Conservation (phyloP, 1,140 invertebrate genomes). For the Lamellibrachia luymesi region DNA sequence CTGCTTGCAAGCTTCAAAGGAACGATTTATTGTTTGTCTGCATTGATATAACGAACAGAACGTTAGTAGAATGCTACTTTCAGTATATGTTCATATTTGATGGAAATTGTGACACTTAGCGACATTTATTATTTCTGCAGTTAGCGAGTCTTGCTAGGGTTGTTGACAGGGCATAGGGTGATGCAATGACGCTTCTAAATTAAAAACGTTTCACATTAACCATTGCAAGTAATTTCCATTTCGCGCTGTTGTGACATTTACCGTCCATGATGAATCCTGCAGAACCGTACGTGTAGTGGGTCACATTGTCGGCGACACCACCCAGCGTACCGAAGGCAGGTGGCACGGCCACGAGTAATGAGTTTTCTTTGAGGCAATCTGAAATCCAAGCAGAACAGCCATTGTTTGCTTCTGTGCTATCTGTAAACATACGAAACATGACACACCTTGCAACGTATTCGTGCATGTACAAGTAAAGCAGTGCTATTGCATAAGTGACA, state of each 20-base stretch:
- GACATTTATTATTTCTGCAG: neutral
- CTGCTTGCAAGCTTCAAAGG: neutral
- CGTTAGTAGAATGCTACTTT: neutral
- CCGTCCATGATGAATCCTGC: neutral
- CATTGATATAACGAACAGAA: neutral
- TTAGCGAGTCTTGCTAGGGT: neutral
- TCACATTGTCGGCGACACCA: neutral
- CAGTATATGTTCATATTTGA: neutral
- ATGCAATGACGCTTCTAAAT: neutral
- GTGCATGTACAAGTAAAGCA: neutral
- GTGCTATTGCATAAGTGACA: neutral
- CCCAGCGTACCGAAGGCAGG: neutral
- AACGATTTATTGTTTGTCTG: neutral
- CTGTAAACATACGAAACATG: neutral
- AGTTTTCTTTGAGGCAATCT: neutral
- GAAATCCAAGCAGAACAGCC: neutral
- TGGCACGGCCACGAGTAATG: neutral
- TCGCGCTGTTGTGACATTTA: neutral
- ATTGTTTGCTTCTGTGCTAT: neutral
- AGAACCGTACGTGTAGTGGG: neutral
- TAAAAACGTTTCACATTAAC: neutral
- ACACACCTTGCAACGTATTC: neutral
- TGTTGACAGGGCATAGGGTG: neutral
- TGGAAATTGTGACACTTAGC: neutral
- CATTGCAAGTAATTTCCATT: too few relatives aligned